Conservation (phyloP, 2,113 vertebrate species). For the Emydocephalus ijimae region DNA sequence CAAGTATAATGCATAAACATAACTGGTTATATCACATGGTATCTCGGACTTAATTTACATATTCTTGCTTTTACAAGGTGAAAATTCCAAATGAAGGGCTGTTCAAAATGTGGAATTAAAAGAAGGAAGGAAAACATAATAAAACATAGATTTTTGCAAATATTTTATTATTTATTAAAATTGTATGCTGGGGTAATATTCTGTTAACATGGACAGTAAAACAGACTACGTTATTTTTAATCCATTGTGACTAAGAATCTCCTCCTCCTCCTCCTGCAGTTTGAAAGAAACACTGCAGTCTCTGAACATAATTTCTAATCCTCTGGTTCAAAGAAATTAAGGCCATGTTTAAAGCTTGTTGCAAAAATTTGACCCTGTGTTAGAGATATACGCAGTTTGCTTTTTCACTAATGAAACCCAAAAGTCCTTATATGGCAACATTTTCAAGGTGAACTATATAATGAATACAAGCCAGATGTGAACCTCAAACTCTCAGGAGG, state of each 20-base stretch:
- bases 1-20: background rate
- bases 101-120: background rate
- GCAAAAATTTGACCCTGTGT: background rate
- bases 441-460: conserved; percentile 20
- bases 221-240: background rate
- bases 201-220: background rate
- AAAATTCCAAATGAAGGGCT: background rate
- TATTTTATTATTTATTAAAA: background rate
- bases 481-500: background rate
- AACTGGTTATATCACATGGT: background rate
- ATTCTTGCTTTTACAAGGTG: background rate
- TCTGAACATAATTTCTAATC: background rate
- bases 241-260: background rate
- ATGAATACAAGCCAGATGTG: conserved; percentile 19
- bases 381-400: background rate
- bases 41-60: background rate
- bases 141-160: background rate
- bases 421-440: conserved; percentile 25
- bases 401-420: background rate
- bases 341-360: background rate
- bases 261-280: background rate
- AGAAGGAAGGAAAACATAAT: background rate
- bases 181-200: background rate
- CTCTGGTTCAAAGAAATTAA: background rate
- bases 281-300: background rate